Percentiles rank a stretch among this genome's conserved stretches.
These are phyloP conservation scores for Rhorus exstirpatorius DNA, from an alignment of 2,888 invertebrate genomes.

Conservation along the genomic window DNA sequence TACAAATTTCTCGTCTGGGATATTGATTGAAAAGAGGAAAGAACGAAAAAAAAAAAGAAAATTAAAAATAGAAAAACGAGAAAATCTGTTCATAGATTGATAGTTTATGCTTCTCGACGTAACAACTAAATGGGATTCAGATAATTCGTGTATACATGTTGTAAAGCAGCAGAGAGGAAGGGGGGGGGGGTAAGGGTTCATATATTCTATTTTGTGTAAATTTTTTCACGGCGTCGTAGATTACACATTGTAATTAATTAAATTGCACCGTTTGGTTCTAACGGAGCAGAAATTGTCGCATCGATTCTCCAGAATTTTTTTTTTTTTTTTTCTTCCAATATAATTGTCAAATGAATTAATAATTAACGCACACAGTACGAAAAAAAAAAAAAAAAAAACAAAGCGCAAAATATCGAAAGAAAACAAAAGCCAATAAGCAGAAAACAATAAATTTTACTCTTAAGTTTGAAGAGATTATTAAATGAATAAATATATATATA, in stretches of 20 bases:
- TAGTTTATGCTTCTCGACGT: constrained; percentile 17
- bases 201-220: constrained; percentile 55
- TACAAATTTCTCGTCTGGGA: constrained; percentile 61
- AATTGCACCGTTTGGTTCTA: too few species aligned
- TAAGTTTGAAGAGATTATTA: constrained; percentile 25
- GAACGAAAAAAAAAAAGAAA: background rate
- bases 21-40: too few species aligned
- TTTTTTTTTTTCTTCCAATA: constrained; percentile 68
- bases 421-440: constrained; percentile 18
- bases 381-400: background rate
- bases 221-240: too few species aligned
- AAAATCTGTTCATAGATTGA: constrained; percentile 24
- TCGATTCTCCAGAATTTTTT: constrained; percentile 43
- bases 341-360: constrained; percentile 61
- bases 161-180: too few species aligned
- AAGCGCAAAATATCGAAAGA: constrained; percentile 12
- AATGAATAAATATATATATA: too few species aligned
- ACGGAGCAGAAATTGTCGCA: too few species aligned
- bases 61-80: background rate
- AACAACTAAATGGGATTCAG: background rate
- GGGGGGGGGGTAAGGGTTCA: too few species aligned
- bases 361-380: constrained; percentile 41
- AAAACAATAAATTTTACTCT: constrained; percentile 58
- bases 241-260: too few species aligned
- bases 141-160: constrained; percentile 3